phyloP scores from a whole-genome alignment of 2,113 vertebrate genomes.

The Colossoma macropomum region DNA sequence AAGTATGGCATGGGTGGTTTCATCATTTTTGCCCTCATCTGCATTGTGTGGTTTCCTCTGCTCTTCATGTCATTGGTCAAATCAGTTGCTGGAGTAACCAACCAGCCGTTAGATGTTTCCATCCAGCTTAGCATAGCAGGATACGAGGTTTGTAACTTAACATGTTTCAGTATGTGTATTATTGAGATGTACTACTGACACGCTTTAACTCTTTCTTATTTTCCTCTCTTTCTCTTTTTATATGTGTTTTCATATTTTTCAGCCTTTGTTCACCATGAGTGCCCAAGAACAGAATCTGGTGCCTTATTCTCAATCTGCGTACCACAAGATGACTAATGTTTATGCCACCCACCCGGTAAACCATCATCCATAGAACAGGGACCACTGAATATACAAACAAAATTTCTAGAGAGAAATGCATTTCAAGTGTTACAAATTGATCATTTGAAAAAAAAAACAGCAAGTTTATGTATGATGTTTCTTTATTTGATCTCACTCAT shows the following conservation, averaged over 20 bases:
- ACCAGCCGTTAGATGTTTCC: conserved; percentile 74
- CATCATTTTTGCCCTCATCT: conserved; percentile 73
- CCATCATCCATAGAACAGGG: background rate
- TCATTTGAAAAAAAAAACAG: background rate
- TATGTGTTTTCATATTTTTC: conserved; percentile 29
- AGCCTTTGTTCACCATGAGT: conserved; percentile 79
- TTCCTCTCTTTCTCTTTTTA: conserved; percentile 2
- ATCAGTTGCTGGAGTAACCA: conserved; percentile 74
- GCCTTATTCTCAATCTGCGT: conserved; percentile 66
- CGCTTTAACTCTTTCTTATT: background rate
- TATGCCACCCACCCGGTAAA: conserved; percentile 72
- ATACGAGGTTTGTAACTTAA: conserved; percentile 68
- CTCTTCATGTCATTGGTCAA: conserved; percentile 81
- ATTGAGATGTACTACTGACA: background rate
- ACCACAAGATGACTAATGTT: conserved; percentile 68
- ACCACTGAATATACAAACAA: background rate
- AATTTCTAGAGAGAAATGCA: background rate
- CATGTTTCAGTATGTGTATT: background rate
- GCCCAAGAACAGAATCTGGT: conserved; percentile 81
- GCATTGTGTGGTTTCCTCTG: conserved; percentile 78
- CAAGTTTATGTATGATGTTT: background rate
- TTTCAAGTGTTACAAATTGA: background rate
- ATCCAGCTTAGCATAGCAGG: conserved; percentile 75
- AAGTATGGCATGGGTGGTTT: conserved; percentile 77
- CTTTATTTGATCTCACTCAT: background rate